Base-by-base conservation (phyloP, 2,113 vertebrate genomes). In the Oryzias curvinotus region DNA sequence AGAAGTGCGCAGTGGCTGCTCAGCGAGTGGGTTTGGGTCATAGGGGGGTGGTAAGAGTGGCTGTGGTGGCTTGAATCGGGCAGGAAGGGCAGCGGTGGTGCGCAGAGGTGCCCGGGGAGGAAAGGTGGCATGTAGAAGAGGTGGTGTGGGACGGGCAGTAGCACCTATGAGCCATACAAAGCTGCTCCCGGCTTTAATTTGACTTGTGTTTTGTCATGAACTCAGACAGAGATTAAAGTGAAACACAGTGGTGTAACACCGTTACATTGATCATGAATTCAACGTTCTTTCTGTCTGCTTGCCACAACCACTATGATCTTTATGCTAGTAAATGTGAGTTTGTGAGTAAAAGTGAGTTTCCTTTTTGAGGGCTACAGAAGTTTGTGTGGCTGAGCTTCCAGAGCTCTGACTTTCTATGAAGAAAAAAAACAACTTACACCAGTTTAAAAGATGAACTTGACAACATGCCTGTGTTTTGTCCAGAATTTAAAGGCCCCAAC, bases 381-480 rank as follows among this genome's bases (percentile, higher is more conserved):
- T 18, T n/a, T 48, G 30, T 48, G n/a, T 8, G n/a, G 6, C 46
- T n/a, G 7, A 16, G 45, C 18, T 8, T 48, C 18, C 12, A 48
- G 17, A 48, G 18, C 30, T 36, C 30, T 10, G 7, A 36, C 30
- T 36, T 36, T 36, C 30, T 36, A 36, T 36, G 30, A 8, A 0
- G 7, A 10, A 2, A 2, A 23, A 8, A 8, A 7, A 10, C 30
- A 48, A 48, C 7, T 48, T 7, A 7, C 14, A 58, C 65, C 71
- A 60, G 68, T 78, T 60, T 81, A 71, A 80, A 82, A 81, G 84
- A 78, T 83, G 49, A 77, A 78, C 57, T 68, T 51, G 75, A 85
- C 73, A 78, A 81, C 67, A 80, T 80, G 77, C 75, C 68, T 77
- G 75, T 86, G 75, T 89, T 86, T 82, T 68, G 65, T 67, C 52